A percentile compares a stretch with the other conserved stretches of the same genome.
Conservation (phyloP, 2,888 invertebrate species). For the Drepana falcataria region DNA sequence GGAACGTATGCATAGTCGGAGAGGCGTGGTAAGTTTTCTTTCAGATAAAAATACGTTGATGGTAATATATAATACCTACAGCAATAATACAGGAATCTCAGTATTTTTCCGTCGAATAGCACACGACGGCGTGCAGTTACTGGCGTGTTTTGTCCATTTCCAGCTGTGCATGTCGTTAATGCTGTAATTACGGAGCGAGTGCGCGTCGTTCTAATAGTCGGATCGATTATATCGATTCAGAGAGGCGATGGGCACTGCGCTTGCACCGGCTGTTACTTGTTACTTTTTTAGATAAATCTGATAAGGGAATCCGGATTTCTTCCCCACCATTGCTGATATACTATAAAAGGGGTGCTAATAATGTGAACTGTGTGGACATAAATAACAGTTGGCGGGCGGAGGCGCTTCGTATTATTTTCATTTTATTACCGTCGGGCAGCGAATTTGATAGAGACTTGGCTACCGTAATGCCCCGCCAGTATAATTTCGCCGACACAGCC, state of each 20-base stretch:
- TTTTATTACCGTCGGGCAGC: constrained; percentile 62
- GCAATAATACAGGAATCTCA: constrained; percentile 26
- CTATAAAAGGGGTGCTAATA: constrained; percentile 49
- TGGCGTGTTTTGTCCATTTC: constrained; percentile 57
- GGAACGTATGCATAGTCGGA: constrained; percentile 27
- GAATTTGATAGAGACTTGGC: constrained; percentile 70
- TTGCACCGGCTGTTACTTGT: constrained; percentile 8
- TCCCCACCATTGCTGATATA: constrained; percentile 17
- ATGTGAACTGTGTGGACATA: constrained; percentile 54
- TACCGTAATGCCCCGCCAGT: constrained; percentile 54
- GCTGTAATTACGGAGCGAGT: constrained; percentile 47
- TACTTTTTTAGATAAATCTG: constrained; percentile 8
- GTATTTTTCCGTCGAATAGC: constrained; percentile 45
- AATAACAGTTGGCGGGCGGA: constrained; percentile 47
- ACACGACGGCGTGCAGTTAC: constrained; percentile 30
- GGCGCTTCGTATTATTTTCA: constrained; percentile 60
- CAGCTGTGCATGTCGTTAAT: constrained; percentile 48
- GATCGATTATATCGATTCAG: constrained; percentile 43
- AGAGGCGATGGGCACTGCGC: constrained; percentile 8
- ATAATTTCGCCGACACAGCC: constrained; percentile 64
- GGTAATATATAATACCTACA: too few relatives aligned
- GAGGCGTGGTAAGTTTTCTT: constrained; percentile 23
- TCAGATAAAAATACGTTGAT: constrained; percentile 22
- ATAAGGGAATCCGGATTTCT: constrained; percentile 5
- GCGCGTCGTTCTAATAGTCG: constrained; percentile 39